A percentile compares a stretch with the other conserved stretches of the same genome.
Conservation (phyloP, 2,888 invertebrate genomes). For the Drosophila paranaensis region DNA sequence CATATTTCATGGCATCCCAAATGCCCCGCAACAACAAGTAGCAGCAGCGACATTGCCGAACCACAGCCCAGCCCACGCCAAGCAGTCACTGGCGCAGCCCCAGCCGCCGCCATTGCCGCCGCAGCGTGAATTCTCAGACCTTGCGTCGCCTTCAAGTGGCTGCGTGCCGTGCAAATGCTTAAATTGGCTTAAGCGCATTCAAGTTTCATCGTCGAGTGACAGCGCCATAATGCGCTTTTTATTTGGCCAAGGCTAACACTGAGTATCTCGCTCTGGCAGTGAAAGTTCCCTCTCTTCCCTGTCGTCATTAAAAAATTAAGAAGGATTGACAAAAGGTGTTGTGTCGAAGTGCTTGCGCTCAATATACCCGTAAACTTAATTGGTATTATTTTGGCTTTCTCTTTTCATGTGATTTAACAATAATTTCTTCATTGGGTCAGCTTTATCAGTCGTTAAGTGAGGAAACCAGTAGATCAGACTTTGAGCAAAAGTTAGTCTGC, state of each 20-base stretch:
- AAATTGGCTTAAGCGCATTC: constrained; percentile 63
- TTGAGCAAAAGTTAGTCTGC: background rate
- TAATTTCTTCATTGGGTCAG: background rate
- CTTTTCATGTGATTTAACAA: background rate
- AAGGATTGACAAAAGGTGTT: background rate
- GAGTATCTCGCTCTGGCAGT: background rate
- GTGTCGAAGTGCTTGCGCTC: background rate
- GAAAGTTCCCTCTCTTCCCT: constrained; percentile 1
- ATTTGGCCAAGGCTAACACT: constrained; percentile 27
- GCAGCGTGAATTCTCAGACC: constrained; percentile 30
- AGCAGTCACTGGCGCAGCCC: background rate
- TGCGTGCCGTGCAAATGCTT: constrained; percentile 55
- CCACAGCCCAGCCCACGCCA: background rate
- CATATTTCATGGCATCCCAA: constrained; percentile 67
- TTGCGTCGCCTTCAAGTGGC: constrained; percentile 45
- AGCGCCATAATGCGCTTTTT: constrained; percentile 51
- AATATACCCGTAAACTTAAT: background rate
- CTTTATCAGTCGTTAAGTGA: background rate
- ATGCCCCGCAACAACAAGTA: constrained; percentile 50
- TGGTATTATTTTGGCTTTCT: background rate
- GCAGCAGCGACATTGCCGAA: background rate
- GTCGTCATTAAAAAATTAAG: background rate
- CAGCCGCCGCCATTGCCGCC: background rate
- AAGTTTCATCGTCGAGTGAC: constrained; percentile 14
- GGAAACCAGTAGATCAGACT: too few species aligned